These are phyloP conservation scores for Nemotelus pantherinus DNA, from an alignment of 2,888 invertebrate species.

Conservation along the genomic window DNA sequence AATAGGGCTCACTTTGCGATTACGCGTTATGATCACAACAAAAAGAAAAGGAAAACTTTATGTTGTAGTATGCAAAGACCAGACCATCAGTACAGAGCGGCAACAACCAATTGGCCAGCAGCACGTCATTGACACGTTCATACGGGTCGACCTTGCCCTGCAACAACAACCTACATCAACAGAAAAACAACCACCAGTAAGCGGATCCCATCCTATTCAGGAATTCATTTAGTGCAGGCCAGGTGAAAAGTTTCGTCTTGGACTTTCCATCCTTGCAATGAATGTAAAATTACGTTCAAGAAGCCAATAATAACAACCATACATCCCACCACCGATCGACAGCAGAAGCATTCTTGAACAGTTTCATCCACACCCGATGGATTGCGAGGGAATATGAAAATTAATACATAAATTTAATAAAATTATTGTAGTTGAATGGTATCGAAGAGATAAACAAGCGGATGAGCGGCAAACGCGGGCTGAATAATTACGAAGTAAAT, in stretches of 20 bases:
- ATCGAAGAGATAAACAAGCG: not conserved
- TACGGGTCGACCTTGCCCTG: conserved; percentile 40
- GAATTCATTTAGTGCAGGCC: too few relatives aligned
- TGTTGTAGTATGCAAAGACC: not conserved
- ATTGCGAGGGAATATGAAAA: not conserved
- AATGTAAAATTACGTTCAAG: too few relatives aligned
- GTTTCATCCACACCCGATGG: not conserved
- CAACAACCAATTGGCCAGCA: conserved; percentile 49
- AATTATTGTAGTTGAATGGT: not conserved
- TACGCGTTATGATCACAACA: not conserved
- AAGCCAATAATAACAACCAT: too few relatives aligned
- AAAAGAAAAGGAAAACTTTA: not conserved
- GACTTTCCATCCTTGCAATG: too few relatives aligned
- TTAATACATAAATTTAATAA: conserved; percentile 14
- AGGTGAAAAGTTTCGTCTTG: too few relatives aligned
- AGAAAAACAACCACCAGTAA: not conserved
- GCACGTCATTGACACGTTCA: conserved; percentile 38
- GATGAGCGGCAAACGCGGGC: conserved; percentile 20
- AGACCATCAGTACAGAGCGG: conserved; percentile 12
- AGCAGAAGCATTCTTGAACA: not conserved
- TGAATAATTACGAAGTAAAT: conserved; percentile 9
- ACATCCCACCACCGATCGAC: too few relatives aligned
- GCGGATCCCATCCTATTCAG: too few relatives aligned
- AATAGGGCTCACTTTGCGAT: not conserved
- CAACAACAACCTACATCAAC: not conserved